These are phyloP conservation scores for Coelopa pilipes DNA, from an alignment of 2,888 invertebrate genomes.

Conservation along the genomic window DNA sequence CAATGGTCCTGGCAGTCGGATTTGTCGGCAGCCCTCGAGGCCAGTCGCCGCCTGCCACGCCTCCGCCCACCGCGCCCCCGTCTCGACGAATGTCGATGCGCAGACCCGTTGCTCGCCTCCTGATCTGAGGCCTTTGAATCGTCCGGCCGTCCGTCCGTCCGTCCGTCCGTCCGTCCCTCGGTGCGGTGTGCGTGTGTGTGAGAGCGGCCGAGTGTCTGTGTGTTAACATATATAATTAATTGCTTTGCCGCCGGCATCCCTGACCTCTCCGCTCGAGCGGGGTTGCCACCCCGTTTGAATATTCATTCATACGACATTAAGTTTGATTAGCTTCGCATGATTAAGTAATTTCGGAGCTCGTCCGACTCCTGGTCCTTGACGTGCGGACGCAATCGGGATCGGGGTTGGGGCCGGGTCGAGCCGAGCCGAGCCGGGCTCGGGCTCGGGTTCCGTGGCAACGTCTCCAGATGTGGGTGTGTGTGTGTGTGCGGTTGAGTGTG, in stretches of 20 bases:
- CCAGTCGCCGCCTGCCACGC: background rate
- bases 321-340: conserved; percentile 33
- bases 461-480: background rate
- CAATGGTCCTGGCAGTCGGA: background rate
- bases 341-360: conserved; percentile 29
- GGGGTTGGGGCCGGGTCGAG: too few species aligned
- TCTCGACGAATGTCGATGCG: background rate
- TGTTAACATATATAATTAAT: conserved; percentile 28
- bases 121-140: background rate
- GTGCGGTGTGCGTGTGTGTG: background rate
- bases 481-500: background rate
- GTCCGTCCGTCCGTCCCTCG: background rate
- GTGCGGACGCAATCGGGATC: background rate
- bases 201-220: background rate
- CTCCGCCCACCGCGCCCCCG: background rate
- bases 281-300: conserved; percentile 17
- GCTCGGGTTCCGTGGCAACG: too few species aligned
- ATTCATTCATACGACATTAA: conserved; percentile 28
- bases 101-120: background rate
- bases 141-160: background rate
- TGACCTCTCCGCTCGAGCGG: background rate
- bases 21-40: background rate
- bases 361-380: too few species aligned
- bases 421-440: too few species aligned
- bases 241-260: conserved; percentile 23